These are phyloP conservation scores for Bilobella aurantiaca DNA, from an alignment of 1,140 invertebrate genomes.

Conservation along the genomic window DNA sequence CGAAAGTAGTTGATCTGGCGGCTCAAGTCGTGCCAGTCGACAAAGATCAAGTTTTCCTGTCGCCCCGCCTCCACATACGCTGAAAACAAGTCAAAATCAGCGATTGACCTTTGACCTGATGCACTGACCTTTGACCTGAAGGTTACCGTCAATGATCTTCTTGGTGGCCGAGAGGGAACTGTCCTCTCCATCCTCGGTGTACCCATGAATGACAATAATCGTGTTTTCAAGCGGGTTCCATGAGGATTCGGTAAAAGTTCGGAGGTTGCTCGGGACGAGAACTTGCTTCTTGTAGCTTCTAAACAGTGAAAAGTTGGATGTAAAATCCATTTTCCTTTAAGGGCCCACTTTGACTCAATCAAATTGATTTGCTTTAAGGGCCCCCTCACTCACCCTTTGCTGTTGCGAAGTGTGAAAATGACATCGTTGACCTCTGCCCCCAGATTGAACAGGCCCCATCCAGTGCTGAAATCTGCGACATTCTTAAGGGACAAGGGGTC, in stretches of 20 bases:
- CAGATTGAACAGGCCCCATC: conserved; percentile 7
- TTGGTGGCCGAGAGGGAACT: background rate
- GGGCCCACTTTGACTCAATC: background rate
- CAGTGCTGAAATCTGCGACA: background rate
- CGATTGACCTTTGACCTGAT: no score
- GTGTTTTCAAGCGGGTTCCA: background rate
- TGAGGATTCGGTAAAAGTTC: background rate
- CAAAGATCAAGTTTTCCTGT: conserved; percentile 19
- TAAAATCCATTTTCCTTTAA: background rate
- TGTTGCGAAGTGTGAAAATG: conserved; percentile 2
- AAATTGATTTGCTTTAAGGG: background rate
- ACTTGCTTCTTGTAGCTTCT: conserved; percentile 4
- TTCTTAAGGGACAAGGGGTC: background rate
- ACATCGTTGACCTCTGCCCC: background rate
- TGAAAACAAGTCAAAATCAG: background rate
- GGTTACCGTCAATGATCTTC: conserved; percentile 2
- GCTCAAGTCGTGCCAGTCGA: conserved; percentile 21
- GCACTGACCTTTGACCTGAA: background rate
- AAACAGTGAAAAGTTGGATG: background rate
- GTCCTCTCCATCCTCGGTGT: background rate
- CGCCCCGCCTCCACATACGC: background rate
- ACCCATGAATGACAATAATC: conserved; percentile 9
- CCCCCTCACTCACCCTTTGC: background rate
- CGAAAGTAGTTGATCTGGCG: conserved; percentile 23
- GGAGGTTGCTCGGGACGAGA: background rate